Percentiles rank a stretch among this genome's conserved stretches.
Evolutionary conservation across 1,140 invertebrate genomes (phyloP).

Genomic region (Macrosteles quadrilineatus): DNA sequence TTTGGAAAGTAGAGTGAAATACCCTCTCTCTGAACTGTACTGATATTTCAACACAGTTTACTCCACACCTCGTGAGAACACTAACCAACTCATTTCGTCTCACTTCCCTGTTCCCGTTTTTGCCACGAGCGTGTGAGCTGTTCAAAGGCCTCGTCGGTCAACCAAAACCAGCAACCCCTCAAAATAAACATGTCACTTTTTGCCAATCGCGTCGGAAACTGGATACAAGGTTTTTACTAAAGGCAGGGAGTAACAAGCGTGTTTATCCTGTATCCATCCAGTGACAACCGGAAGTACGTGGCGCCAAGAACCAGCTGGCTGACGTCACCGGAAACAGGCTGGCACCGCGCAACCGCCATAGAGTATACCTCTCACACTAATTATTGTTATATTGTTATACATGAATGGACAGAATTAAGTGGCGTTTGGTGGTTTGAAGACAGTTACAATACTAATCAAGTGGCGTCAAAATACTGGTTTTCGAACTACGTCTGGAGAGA

Average conservation of each 20-base stretch:
- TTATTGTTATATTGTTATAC: constrained; percentile 27
- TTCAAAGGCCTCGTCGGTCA: neutral
- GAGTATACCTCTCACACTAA: constrained; percentile 16
- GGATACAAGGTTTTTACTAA: constrained; percentile 18
- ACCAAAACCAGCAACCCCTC: constrained; percentile 9
- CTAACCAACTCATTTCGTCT: too few species aligned
- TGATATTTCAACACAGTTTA: too few species aligned
- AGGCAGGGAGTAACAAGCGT: neutral
- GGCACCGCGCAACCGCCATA: neutral
- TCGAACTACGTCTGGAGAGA: too few species aligned
- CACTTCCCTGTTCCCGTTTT: too few species aligned
- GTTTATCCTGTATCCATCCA: neutral
- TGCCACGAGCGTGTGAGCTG: too few species aligned
- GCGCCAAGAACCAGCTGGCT: constrained; percentile 27
- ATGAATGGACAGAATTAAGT: neutral
- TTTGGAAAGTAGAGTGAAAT: too few species aligned
- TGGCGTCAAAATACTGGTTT: too few species aligned
- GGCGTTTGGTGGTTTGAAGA: neutral
- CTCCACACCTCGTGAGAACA: too few species aligned
- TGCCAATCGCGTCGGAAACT: constrained; percentile 15
- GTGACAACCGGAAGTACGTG: constrained; percentile 13
- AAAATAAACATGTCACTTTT: constrained; percentile 18
- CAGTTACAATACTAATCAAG: neutral
- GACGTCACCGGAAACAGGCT: constrained; percentile 23
- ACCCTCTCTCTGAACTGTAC: too few species aligned